A percentile compares a stretch with the other conserved stretches of the same genome.
Conservation (phyloP, 1,140 invertebrate genomes). For the Cotesia chilonis region DNA sequence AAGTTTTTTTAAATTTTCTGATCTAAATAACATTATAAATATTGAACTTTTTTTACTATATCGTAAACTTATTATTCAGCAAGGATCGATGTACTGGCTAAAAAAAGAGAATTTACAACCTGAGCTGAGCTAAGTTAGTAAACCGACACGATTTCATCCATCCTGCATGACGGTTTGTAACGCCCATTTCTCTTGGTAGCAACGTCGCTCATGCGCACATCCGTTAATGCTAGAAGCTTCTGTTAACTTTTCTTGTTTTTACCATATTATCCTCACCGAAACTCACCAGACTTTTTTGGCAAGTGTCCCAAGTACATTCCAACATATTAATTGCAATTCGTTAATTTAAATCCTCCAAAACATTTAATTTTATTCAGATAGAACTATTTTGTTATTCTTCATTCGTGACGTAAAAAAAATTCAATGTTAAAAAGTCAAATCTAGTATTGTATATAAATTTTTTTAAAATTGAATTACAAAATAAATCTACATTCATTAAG, state of each 20-base stretch:
- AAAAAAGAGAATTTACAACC: slow-evolving; percentile 27
- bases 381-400: no score
- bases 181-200: slow-evolving; percentile 38
- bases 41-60: no score
- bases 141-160: slow-evolving; percentile 16
- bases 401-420: no score
- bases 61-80: neutral
- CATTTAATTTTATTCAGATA: neutral
- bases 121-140: slow-evolving; percentile 6
- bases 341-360: neutral
- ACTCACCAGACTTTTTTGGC: slow-evolving; percentile 11
- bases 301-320: slow-evolving; percentile 29
- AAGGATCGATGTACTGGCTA: slow-evolving; percentile 16
- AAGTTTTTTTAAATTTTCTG: no score
- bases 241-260: slow-evolving; percentile 6
- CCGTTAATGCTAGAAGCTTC: slow-evolving; percentile 22
- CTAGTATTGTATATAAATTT: no score
- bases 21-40: no score
- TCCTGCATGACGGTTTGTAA: slow-evolving; percentile 31
- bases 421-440: no score
- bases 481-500: no score
- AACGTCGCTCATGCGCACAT: slow-evolving; percentile 36
- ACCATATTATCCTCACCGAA: neutral
- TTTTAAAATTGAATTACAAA: no score
- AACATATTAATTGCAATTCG: slow-evolving; percentile 18